Conservation (phyloP, 2,113 vertebrate species). For the Addax nasomaculatus region DNA sequence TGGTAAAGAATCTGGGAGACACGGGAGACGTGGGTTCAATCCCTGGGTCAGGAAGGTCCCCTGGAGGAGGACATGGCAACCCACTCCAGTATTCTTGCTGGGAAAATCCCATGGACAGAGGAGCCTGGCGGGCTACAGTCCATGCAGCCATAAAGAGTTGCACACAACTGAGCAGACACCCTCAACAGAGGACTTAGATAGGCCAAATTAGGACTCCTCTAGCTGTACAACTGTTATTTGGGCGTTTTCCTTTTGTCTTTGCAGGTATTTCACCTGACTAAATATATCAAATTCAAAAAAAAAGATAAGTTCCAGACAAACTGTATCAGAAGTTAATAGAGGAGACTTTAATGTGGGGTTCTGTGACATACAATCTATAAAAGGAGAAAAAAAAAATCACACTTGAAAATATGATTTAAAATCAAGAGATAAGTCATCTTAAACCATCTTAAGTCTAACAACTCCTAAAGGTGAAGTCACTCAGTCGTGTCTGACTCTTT, state of each 20-base stretch:
- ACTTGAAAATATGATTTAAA: background rate
- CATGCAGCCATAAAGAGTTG: background rate
- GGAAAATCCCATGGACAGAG: background rate
- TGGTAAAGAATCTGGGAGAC: background rate
- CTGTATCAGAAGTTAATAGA: background rate
- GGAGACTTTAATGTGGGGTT: background rate
- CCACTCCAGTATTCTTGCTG: background rate
- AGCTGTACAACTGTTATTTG: background rate
- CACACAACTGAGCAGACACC: background rate
- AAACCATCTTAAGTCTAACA: background rate
- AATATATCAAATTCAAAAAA: background rate
- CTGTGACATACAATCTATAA: background rate
- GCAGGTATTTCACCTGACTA: background rate
- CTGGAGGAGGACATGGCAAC: background rate
- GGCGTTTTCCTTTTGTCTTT: background rate
- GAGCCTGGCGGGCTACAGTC: background rate
- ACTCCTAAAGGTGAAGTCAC: background rate
- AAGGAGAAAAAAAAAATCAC: background rate
- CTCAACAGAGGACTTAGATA: background rate
- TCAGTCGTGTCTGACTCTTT: too few species aligned
- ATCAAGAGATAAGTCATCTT: background rate
- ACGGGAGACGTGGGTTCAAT: background rate
- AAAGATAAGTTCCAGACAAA: background rate
- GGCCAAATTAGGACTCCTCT: background rate
- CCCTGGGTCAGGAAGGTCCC: background rate